Base-by-base conservation (phyloP, 2,113 vertebrate species). In the Clarias macrocephalus region DNA sequence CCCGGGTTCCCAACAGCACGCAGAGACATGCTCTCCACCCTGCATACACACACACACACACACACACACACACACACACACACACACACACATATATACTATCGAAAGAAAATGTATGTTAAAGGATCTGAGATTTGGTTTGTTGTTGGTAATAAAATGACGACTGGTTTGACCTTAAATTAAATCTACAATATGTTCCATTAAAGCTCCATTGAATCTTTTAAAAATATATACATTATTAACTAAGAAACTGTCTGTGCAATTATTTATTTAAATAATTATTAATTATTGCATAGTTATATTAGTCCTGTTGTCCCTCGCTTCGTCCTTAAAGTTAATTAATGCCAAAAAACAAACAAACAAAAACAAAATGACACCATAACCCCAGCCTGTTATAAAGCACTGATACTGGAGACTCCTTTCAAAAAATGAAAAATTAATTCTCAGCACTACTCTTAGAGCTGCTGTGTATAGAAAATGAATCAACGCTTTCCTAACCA, bases 11-110 rank as follows among this genome's bases (percentile, higher is more conserved):
- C 91, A 8, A 90, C 85, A 0, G 79, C 90, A 10, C 93, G 91
- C 81, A 96, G 93, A 0, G 96, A 97, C 98, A 99, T 98, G 66
- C 96, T 96, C 94, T 99, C 97, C 87, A 97, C 96, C 0, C 97
- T 99, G 90, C 56, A 83, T 82, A 90, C 52, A 87, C 56, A 88
- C 72, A 68, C 68, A 16, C 68, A 80, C n/a, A 80, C 70, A 60
- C 56, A 33, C 52, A 80, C n/a, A n/a, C 52, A 73, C 15, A 37
- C 68, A 72, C 42, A 28, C 11, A 66, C 25, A 25, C 30, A 33
- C 10, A 70, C 15, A 72, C 5, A 37, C 2, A 59, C n/a, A n/a
- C n/a, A n/a, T n/a, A n/a, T n/a, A n/a, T n/a, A n/a, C n/a, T n/a
- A n/a, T n/a, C n/a, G 3, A 59, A 15, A 59, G 57, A 3, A 73